phyloP scores from a whole-genome alignment of 64 coral and sea anemone genomes.

The Montipora foliosa region DNA sequence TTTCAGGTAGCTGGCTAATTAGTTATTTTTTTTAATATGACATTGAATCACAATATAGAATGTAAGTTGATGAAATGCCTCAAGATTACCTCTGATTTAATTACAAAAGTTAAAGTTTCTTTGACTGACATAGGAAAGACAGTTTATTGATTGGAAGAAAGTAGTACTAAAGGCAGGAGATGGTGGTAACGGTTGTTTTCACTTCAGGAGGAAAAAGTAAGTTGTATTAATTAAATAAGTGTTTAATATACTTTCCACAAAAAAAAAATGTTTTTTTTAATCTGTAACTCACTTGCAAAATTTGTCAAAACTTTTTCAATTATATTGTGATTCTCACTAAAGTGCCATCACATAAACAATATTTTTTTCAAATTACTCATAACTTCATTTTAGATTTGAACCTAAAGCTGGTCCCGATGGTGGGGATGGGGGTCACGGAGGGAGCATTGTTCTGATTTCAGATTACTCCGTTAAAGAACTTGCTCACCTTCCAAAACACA shows the following conservation, averaged over 20 bases:
- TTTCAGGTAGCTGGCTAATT: too few species aligned
- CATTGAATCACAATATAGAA: too few species aligned
- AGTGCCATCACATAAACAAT: too few species aligned
- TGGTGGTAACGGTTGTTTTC: slow-evolving; percentile 88
- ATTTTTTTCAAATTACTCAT: neutral
- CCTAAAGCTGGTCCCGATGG: slow-evolving; percentile 98
- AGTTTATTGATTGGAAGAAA: slow-evolving; percentile 99
- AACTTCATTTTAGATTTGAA: slow-evolving; percentile 45
- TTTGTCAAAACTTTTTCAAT: too few species aligned
- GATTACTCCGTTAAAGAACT: slow-evolving; percentile 91
- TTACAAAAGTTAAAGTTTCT: neutral
- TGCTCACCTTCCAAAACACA: slow-evolving; percentile 84
- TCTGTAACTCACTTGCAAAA: too few species aligned
- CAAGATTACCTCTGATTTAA: too few species aligned
- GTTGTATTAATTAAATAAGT: neutral
- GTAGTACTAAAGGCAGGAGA: slow-evolving; percentile 91
- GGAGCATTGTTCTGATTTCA: slow-evolving; percentile 78
- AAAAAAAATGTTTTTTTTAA: too few species aligned
- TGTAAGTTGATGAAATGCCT: too few species aligned
- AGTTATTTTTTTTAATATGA: too few species aligned
- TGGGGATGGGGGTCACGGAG: slow-evolving; percentile 91
- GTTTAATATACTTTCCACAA: neutral
- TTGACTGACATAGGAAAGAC: slow-evolving; percentile 61
- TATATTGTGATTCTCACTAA: neutral
- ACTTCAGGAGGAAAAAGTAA: slow-evolving; percentile 92